These are phyloP conservation scores for Silurus lanzhouensis DNA, from an alignment of 2,797 vertebrate species.

Conservation along the genomic window DNA sequence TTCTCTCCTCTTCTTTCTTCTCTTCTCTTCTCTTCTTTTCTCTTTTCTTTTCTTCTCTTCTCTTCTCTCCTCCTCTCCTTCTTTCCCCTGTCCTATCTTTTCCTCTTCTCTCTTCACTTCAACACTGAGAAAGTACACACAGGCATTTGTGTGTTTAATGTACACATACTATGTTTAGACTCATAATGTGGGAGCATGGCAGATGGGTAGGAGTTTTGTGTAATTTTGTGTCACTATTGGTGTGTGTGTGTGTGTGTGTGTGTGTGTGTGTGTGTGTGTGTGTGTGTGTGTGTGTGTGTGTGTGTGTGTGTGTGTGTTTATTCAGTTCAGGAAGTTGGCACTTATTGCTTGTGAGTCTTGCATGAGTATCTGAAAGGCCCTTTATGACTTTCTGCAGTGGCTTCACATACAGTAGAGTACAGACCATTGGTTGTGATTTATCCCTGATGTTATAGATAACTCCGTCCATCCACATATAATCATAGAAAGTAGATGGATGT, in stretches of 20 bases:
- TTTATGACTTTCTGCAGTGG: background rate
- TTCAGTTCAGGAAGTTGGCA: background rate
- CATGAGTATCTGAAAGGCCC: background rate
- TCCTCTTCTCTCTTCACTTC: background rate
- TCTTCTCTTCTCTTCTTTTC: background rate
- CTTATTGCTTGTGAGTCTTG: background rate
- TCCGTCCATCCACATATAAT: background rate
- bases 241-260: background rate
- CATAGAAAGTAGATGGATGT: background rate
- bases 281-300: slow-evolving; percentile 1
- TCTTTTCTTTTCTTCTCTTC: too few relatives aligned
- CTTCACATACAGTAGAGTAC: background rate
- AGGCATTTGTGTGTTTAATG: background rate
- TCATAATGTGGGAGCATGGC: slow-evolving; percentile 14
- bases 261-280: slow-evolving; percentile 3
- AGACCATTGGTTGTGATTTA: background rate
- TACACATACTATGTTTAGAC: slow-evolving; percentile 18
- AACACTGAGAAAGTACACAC: background rate
- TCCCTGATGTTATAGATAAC: background rate
- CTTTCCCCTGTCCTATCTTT: background rate
- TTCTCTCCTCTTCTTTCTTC: background rate
- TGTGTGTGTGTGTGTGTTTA: background rate
- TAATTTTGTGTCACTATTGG: background rate
- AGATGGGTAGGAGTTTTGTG: background rate
- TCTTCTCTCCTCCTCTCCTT: background rate